These are phyloP conservation scores for Cryptoleucopteryx plumbea DNA, from an alignment of 2,113 vertebrate genomes.

Conservation along the genomic window DNA sequence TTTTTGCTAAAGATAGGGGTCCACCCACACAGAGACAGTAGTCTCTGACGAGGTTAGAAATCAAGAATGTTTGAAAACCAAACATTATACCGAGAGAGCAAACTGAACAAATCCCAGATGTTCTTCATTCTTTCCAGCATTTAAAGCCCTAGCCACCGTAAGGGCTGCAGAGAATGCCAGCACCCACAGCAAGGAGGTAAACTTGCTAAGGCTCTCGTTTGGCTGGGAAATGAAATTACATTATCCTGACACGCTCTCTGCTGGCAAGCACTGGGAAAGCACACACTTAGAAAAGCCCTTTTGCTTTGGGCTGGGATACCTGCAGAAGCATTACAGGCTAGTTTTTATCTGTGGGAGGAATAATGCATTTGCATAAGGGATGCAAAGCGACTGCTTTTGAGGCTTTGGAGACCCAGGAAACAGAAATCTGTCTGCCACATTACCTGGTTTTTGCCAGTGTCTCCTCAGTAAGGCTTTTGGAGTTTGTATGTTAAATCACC, in stretches of 20 bases:
- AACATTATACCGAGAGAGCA: neutral
- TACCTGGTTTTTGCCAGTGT: neutral
- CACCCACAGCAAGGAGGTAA: neutral
- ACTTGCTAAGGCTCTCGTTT: neutral
- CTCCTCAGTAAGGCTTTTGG: neutral
- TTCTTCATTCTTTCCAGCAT: neutral
- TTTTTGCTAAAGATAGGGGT: neutral
- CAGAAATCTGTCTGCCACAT: neutral
- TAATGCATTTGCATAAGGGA: neutral
- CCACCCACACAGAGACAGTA: neutral
- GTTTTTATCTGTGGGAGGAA: neutral
- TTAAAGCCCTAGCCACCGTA: neutral
- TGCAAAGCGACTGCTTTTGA: neutral
- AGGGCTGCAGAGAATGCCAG: neutral
- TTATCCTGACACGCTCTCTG: constrained; percentile 35
- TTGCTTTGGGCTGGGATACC: neutral
- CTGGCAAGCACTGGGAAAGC: neutral
- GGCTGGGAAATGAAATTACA: neutral
- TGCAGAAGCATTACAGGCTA: neutral
- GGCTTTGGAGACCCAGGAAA: neutral
- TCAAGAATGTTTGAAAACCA: neutral
- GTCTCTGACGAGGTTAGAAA: neutral
- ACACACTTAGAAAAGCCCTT: neutral
- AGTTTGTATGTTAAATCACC: neutral
- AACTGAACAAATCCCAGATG: neutral